Evolutionary conservation across 2,113 vertebrate genomes (phyloP).

Genomic region (Ivindomyrus marchei): DNA sequence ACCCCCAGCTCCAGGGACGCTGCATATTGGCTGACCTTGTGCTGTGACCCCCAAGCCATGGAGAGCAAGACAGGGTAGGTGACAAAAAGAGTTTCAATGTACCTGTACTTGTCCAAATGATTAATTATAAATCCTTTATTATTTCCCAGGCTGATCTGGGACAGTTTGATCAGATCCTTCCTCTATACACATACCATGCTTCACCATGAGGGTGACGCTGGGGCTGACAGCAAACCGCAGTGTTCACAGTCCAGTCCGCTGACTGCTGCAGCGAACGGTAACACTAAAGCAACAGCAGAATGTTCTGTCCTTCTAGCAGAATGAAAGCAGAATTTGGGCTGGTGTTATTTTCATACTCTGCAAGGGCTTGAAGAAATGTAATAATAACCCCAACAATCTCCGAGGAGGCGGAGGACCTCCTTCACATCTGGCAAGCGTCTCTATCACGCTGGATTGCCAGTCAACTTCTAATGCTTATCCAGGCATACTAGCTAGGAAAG

Average conservation of each 20-base stretch:
- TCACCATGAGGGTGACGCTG: neutral
- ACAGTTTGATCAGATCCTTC: neutral
- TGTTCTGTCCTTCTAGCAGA: neutral
- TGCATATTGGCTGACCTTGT: neutral
- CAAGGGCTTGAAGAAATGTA: neutral
- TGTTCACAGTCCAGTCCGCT: neutral
- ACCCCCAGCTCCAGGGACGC: neutral
- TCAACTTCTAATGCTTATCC: neutral
- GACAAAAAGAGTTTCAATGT: neutral
- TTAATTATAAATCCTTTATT: neutral
- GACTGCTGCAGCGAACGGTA: neutral
- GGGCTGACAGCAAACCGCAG: neutral
- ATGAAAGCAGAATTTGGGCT: neutral
- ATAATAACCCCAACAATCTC: neutral
- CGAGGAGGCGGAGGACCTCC: neutral
- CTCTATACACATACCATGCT: neutral
- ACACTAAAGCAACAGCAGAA: neutral
- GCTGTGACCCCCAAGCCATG: neutral
- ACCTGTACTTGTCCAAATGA: neutral
- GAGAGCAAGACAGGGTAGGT: neutral
- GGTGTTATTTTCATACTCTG: slow-evolving; percentile 1
- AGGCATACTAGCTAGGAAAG: neutral
- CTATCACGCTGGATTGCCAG: neutral
- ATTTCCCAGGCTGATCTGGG: neutral
- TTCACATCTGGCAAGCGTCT: neutral